phyloP scores from a whole-genome alignment of 1,140 invertebrate genomes.

The Euura saliciscinereae region DNA sequence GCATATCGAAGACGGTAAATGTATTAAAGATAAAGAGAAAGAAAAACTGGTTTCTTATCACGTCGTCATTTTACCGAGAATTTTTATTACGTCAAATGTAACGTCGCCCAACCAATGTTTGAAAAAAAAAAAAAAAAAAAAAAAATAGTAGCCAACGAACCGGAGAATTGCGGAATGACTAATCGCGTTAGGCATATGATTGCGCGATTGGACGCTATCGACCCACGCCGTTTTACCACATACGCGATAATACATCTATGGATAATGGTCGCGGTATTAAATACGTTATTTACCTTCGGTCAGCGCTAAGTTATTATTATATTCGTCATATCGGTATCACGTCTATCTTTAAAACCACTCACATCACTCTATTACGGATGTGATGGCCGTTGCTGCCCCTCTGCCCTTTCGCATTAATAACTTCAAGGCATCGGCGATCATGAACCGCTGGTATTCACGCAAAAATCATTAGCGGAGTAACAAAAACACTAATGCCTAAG shows the following conservation, averaged over 20 bases:
- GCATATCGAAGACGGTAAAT: too few species aligned
- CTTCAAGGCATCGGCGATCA: too few species aligned
- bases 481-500: too few species aligned
- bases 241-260: slow-evolving; percentile 27
- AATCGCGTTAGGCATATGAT: slow-evolving; percentile 37
- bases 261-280: slow-evolving; percentile 14
- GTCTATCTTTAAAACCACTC: not conserved
- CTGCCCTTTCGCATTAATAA: too few species aligned
- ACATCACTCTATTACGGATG: not conserved
- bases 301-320: not conserved
- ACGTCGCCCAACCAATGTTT: slow-evolving; percentile 52
- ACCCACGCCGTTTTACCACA: slow-evolving; percentile 44
- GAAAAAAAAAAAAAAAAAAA: slow-evolving; percentile 22
- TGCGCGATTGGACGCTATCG: slow-evolving; percentile 49
- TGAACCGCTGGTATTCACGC: too few species aligned
- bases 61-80: slow-evolving; percentile 51
- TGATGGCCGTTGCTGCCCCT: too few species aligned
- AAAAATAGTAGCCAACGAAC: slow-evolving; percentile 33
- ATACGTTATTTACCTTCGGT: not conserved
- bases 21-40: too few species aligned
- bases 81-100: slow-evolving; percentile 49
- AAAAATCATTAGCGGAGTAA: too few species aligned
- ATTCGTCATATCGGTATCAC: slow-evolving; percentile 2
- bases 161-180: slow-evolving; percentile 36
- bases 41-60: slow-evolving; percentile 43